Base-by-base conservation (phyloP, 2,113 vertebrate genomes). In the Gallinago jamesoni region DNA sequence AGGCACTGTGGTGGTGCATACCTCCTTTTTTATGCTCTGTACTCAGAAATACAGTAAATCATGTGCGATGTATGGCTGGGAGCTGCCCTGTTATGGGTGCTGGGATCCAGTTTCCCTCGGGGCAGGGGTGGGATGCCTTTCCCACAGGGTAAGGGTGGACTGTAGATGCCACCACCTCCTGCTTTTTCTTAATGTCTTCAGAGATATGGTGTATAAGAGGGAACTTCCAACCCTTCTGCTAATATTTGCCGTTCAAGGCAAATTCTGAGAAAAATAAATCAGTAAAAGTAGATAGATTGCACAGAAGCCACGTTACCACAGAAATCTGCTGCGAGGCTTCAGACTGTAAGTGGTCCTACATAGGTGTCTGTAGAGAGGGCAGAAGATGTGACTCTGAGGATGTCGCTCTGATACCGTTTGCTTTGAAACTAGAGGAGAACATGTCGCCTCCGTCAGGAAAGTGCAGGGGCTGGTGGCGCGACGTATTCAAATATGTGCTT, bases 121-220 rank as follows among this genome's bases (percentile, higher is more conserved):
- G 53, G 4, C 6, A 8, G 22, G 18, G 25, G 5, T 30, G 43
- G 6, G 41, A 43, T 39, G 39, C 39, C 39, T 39, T 39, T 39
- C 39, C 39, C 39, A 39, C 5, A 47, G 45, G 45, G 4, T 9
- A 8, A 25, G 22, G 25, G 5, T 31, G 43, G 6, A 45, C 59
- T 56, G 30, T 9, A 22, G 76, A 8, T 41, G 25, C 24, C 13
- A n/a, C 14, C 39, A 41, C 18, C 25, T 41, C 30, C 12, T 11
- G 3, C 2, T n/a, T 81, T 80, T 55, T 17, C 10, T 48, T 19
- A 31, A 6, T 8, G 3, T 23, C 43, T 39, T 77, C 31, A 16
- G 52, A 66, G 47, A n/a, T 1, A 2, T 35, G 57, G 17, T 0
- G 0, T 37, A 6, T 5, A 24, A 15, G 39, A 68, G 12, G 25